A percentile compares a stretch with the other conserved stretches of the same genome.
These are phyloP conservation scores for Pandion haliaetus DNA, from an alignment of 2,113 vertebrate genomes.

Conservation along the genomic window DNA sequence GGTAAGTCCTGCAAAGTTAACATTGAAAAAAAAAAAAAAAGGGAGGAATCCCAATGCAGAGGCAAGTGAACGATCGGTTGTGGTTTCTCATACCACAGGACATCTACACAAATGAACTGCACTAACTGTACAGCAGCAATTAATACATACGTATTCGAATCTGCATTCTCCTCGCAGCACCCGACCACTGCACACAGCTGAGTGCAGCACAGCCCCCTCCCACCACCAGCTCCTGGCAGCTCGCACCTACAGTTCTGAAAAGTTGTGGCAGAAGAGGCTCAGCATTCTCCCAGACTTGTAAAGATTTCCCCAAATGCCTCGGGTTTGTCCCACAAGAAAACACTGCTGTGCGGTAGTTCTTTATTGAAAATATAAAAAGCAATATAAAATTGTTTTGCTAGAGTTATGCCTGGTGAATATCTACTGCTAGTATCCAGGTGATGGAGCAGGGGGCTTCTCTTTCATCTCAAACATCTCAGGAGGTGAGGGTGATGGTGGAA, in stretches of 20 bases:
- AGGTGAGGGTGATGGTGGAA: too few species aligned
- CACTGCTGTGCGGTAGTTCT: not conserved
- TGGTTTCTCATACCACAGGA: not conserved
- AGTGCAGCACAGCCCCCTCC: not conserved
- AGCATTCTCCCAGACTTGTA: not conserved
- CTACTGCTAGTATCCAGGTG: rapidly evolving
- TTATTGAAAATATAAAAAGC: rapidly evolving
- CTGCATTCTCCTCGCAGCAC: not conserved
- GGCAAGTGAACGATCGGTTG: not conserved
- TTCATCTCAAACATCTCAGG: rapidly evolving
- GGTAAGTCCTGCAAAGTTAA: not conserved
- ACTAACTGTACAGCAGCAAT: not conserved
- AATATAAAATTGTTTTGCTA: rapidly evolving
- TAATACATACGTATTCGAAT: rapidly evolving
- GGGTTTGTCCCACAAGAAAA: not conserved
- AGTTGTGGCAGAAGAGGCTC: not conserved
- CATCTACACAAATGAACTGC: not conserved
- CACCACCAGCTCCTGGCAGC: rapidly evolving
- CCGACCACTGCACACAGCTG: rapidly evolving
- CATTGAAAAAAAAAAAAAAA: not conserved
- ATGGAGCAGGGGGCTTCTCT: not conserved
- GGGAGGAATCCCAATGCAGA: not conserved
- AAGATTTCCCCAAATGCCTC: not conserved
- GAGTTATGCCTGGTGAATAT: not conserved
- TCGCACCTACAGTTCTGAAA: not conserved